These are phyloP conservation scores for Volucella inflata DNA, from an alignment of 2,888 invertebrate genomes.

Conservation along the genomic window DNA sequence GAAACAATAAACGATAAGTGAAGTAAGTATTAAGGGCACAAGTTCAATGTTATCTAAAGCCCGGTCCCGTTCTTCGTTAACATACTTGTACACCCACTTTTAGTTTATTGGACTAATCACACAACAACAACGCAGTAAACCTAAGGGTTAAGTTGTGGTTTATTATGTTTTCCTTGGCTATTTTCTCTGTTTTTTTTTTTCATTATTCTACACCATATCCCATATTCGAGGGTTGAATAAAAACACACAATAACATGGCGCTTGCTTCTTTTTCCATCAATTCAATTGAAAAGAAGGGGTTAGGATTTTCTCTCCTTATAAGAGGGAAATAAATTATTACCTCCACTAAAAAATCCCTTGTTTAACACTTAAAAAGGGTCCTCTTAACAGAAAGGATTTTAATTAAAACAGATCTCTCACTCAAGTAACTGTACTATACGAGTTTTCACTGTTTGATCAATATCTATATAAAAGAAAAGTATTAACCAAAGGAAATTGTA, in stretches of 20 bases:
- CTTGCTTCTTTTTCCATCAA: conserved; percentile 35
- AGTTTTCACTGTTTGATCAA: conserved; percentile 47
- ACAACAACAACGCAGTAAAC: conserved; percentile 40
- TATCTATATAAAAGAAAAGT: conserved; percentile 57
- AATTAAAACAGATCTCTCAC: conserved; percentile 74
- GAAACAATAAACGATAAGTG: conserved; percentile 73
- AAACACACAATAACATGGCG: conserved; percentile 53
- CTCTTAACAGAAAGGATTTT: conserved; percentile 66
- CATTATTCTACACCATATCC: conserved; percentile 10
- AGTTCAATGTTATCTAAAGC: conserved; percentile 68
- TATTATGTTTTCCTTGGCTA: conserved; percentile 37
- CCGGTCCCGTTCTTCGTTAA: conserved; percentile 3
- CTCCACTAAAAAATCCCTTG: conserved; percentile 72
- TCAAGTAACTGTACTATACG: conserved; percentile 68
- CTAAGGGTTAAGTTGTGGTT: conserved; percentile 73
- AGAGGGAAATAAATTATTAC: conserved; percentile 70
- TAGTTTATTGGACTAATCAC: conserved; percentile 64
- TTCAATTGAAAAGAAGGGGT: conserved; percentile 42
- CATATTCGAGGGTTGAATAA: conserved; percentile 35
- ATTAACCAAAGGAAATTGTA: conserved; percentile 27
- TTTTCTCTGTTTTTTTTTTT: conserved; percentile 26
- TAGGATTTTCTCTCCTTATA: conserved; percentile 6
- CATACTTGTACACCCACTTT: conserved; percentile 10
- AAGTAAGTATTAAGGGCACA: conserved; percentile 73
- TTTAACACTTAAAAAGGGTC: conserved; percentile 62